Evolutionary conservation across 2,888 invertebrate species (phyloP), one percentile per base, ranked within the genome.

Genomic region (Nomada goodeniana): DNA sequence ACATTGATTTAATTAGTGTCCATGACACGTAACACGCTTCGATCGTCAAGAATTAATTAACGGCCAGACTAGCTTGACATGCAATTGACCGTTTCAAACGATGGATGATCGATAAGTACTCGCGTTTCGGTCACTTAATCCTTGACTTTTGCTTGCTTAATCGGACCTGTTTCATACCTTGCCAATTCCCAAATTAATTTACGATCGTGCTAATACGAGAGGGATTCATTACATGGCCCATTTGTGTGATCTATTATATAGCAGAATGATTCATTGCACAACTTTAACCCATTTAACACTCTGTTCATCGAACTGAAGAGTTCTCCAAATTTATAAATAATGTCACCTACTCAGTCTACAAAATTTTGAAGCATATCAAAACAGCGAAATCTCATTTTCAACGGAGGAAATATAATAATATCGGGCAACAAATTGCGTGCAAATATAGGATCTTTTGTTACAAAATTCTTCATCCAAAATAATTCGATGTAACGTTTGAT

Each of bases 401-500:
- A 36, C 36, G 36, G 7, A 7, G 7, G 36, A 36, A 36, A 36
- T 36, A 36, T 36, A 7, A 7, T 36, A 36, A 36, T 36, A 5
- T 36, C 7, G 36, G 5, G 36, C 36, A 36, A 36, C 36, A 36
- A 36, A 36, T 36, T 9, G 36, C 36, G 7, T 36, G 5, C 36
- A 36, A 36, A 36, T 36, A 36, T 36, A 7, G 9, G 36, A 36
- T 7, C 36, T 7, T 36, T 36, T 7, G 36, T 36, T 36, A 36
- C 36, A 36, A 36, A 36, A 36, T 36, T 36, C 5, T 36, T 36
- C 36, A 36, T 36, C 36, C 36, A 36, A 1, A 29, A 29, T 29
- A 29, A 29, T 29, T 29, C 29, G 42, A 68, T 65, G 53, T 55
- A 67, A 67, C n/a, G 29, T 47, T 57, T 20, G 57, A 29, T n/a